phyloP scores from a whole-genome alignment of 2,888 invertebrate genomes.

The Seira musarum region DNA sequence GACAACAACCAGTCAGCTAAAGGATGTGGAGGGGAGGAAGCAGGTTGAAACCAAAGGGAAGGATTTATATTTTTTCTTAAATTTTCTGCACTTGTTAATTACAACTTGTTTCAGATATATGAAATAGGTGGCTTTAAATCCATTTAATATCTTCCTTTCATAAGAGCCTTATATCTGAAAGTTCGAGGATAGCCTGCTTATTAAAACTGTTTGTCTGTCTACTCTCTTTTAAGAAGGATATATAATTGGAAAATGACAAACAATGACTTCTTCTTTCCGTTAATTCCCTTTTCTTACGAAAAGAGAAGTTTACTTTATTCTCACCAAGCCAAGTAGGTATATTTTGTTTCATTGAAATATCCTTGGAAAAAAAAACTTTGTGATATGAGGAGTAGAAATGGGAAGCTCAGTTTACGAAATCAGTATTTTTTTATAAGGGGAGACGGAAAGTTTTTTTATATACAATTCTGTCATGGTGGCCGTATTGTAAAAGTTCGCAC shows the following conservation, averaged over 20 bases:
- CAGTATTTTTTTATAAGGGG: no score
- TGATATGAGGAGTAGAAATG: no score
- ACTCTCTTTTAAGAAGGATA: not conserved
- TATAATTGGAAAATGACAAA: conserved; percentile 36
- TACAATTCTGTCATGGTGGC: no score
- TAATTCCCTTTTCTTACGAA: not conserved
- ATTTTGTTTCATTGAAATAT: not conserved
- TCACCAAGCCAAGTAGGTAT: not conserved
- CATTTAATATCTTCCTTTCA: not conserved
- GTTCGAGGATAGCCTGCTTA: conserved; percentile 37
- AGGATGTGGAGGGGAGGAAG: not conserved
- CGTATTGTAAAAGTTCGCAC: not conserved
- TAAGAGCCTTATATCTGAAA: conserved; percentile 27
- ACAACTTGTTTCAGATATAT: not conserved
- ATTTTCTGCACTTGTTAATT: not conserved
- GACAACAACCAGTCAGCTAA: not conserved
- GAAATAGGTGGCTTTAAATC: not conserved
- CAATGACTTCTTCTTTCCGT: conserved; percentile 29
- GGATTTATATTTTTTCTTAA: no score
- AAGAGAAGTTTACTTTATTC: not conserved
- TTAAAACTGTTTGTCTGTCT: conserved; percentile 39
- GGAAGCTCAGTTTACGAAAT: no score
- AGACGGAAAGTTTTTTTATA: no score
- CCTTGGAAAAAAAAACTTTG: not conserved
- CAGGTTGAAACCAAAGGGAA: not conserved